phyloP scores from a whole-genome alignment of 2,797 vertebrate species.

The Melanotaenia boesemani region DNA sequence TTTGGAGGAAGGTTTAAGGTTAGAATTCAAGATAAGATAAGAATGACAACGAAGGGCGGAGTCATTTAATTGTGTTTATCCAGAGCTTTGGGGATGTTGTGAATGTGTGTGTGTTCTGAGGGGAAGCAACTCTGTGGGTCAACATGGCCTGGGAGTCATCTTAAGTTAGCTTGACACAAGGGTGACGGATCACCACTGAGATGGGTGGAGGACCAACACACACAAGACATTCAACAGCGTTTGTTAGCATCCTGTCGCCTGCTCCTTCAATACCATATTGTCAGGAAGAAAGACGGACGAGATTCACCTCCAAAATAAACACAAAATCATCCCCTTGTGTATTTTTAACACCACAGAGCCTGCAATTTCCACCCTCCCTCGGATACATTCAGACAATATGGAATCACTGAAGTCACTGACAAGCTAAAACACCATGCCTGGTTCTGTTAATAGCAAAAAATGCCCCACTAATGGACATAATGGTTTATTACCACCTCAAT shows the following conservation, averaged over 20 bases:
- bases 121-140: slow-evolving; percentile 68
- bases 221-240: slow-evolving; percentile 58
- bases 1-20: slow-evolving; percentile 52
- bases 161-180: slow-evolving; percentile 63
- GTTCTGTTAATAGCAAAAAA: slow-evolving; percentile 68
- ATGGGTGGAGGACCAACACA: slow-evolving; percentile 67
- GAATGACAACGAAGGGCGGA: slow-evolving; percentile 70
- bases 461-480: slow-evolving; percentile 74
- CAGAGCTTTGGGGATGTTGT: slow-evolving; percentile 61
- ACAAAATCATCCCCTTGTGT: slow-evolving; percentile 74
- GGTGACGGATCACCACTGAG: slow-evolving; percentile 74
- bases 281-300: slow-evolving; percentile 69
- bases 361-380: slow-evolving; percentile 62
- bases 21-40: slow-evolving; percentile 80
- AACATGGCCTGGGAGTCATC: slow-evolving; percentile 75
- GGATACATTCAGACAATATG: slow-evolving; percentile 63
- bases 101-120: slow-evolving; percentile 35
- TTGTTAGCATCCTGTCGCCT: slow-evolving; percentile 71
- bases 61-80: slow-evolving; percentile 78
- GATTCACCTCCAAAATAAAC: slow-evolving; percentile 73
- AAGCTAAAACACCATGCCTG: slow-evolving; percentile 65
- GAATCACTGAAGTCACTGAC: slow-evolving; percentile 60
- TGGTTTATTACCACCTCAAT: slow-evolving; percentile 77
- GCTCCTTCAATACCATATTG: slow-evolving; percentile 65
- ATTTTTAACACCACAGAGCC: slow-evolving; percentile 71